Conservation (phyloP, 2,113 vertebrate genomes). For the Amblyornis subalaris region DNA sequence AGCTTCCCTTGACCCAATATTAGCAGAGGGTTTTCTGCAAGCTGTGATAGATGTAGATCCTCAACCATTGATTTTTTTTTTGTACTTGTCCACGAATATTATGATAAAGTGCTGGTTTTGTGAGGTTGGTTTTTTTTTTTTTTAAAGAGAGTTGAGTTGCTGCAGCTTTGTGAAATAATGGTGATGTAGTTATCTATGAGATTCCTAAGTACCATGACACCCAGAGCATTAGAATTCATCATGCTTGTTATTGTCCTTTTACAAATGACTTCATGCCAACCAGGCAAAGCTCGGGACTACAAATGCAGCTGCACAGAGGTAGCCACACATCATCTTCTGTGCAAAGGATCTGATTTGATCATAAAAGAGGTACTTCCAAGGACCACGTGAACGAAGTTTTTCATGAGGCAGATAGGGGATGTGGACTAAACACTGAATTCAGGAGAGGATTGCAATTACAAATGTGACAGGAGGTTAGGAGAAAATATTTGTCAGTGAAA, state of each 20-base stretch:
- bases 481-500: background rate
- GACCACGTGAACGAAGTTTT: background rate
- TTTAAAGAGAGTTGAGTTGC: conserved; percentile 7
- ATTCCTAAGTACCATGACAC: background rate
- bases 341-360: background rate
- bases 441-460: background rate
- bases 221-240: conserved; percentile 45
- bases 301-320: background rate
- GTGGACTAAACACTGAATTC: background rate
- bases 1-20: conserved; percentile 23
- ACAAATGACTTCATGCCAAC: conserved; percentile 24
- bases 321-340: background rate
- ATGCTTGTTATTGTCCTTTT: conserved; percentile 25
- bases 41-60: conserved; percentile 50
- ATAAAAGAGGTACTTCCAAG: background rate
- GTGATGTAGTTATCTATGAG: conserved; percentile 24
- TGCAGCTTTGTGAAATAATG: conserved; percentile 32
- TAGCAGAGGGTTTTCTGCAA: conserved; percentile 42
- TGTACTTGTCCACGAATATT: conserved; percentile 17
- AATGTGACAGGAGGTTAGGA: background rate
- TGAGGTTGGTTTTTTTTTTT: background rate
- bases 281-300: background rate
- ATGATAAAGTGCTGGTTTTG: conserved; percentile 29
- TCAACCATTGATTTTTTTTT: conserved; percentile 47
- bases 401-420: background rate